phyloP scores from a whole-genome alignment of 2,797 vertebrate species.

The Myripristis jacobus region DNA sequence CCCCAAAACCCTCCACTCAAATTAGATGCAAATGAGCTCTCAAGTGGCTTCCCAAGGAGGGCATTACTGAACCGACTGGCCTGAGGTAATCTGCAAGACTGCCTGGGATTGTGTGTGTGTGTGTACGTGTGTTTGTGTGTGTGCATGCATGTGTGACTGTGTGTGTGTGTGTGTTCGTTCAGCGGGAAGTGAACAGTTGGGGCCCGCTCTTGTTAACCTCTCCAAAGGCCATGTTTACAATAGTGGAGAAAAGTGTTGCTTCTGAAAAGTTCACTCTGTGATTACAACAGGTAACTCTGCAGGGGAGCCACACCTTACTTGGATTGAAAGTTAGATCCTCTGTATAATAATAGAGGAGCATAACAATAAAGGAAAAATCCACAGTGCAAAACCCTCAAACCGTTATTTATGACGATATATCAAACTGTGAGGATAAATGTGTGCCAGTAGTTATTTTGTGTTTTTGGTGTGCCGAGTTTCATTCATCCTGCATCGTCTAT shows the following conservation, averaged over 20 bases:
- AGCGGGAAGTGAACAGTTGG: slow-evolving; percentile 43
- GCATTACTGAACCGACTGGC: slow-evolving; percentile 74
- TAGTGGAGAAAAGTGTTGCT: slow-evolving; percentile 28
- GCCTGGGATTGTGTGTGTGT: slow-evolving; percentile 37
- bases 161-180: slow-evolving; percentile 11
- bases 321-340: slow-evolving; percentile 7
- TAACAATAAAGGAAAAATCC: slow-evolving; percentile 4
- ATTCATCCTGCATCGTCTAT: too few species aligned
- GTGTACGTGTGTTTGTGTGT: too few species aligned
- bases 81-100: slow-evolving; percentile 68
- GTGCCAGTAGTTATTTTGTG: slow-evolving; percentile 13
- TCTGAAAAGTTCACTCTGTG: slow-evolving; percentile 36
- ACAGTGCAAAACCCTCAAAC: slow-evolving; percentile 14
- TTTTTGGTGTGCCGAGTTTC: too few species aligned
- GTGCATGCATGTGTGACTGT: too few species aligned
- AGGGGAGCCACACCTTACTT: slow-evolving; percentile 1
- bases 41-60: slow-evolving; percentile 79
- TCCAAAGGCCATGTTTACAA: slow-evolving; percentile 65
- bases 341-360: slow-evolving; percentile 14
- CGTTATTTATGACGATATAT: too few species aligned
- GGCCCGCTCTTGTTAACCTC: slow-evolving; percentile 76
- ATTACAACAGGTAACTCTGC: slow-evolving; percentile 59
- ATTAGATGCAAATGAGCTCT: slow-evolving; percentile 83
- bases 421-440: too few species aligned
- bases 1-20: slow-evolving; percentile 72